Percentiles rank a stretch among this genome's conserved stretches.
These are phyloP conservation scores for Limenitis camilla DNA, from an alignment of 2,888 invertebrate genomes.

Conservation along the genomic window DNA sequence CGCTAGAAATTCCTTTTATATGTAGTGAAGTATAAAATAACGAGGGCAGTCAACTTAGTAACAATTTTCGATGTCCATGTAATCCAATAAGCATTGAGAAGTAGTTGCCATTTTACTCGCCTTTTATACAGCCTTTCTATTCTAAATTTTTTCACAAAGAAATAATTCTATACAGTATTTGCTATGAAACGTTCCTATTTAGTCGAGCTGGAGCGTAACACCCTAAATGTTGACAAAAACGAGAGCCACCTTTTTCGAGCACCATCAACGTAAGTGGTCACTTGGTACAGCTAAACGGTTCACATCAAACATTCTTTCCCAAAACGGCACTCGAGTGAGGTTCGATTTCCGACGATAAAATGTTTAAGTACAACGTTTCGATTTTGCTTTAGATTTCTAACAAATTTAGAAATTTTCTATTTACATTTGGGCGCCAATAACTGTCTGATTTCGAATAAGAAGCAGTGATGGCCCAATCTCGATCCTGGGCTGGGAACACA, in stretches of 20 bases:
- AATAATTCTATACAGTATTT: constrained; percentile 4
- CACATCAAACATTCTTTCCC: constrained; percentile 26
- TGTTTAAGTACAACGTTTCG: constrained; percentile 11
- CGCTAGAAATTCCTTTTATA: too few relatives aligned
- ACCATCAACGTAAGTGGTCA: constrained; percentile 23
- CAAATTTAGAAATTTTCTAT: too few relatives aligned
- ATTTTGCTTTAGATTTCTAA: constrained; percentile 14
- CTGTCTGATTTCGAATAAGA: too few relatives aligned
- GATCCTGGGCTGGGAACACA: too few relatives aligned
- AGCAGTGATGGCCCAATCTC: too few relatives aligned
- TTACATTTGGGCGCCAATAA: too few relatives aligned
- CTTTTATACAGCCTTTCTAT: neutral
- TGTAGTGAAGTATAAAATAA: too few relatives aligned
- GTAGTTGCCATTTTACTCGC: neutral
- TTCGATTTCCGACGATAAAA: constrained; percentile 23
- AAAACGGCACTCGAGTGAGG: constrained; percentile 17
- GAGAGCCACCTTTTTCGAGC: constrained; percentile 17
- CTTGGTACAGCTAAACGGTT: constrained; percentile 21
- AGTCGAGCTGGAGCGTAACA: constrained; percentile 11
- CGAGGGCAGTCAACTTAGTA: too few relatives aligned
- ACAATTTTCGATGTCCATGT: too few relatives aligned
- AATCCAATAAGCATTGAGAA: neutral
- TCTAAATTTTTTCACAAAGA: neutral
- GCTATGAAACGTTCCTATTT: constrained; percentile 6
- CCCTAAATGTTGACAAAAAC: constrained; percentile 14